These are phyloP conservation scores for Halictus quadricinctus DNA, from an alignment of 2,888 invertebrate genomes.

Conservation along the genomic window DNA sequence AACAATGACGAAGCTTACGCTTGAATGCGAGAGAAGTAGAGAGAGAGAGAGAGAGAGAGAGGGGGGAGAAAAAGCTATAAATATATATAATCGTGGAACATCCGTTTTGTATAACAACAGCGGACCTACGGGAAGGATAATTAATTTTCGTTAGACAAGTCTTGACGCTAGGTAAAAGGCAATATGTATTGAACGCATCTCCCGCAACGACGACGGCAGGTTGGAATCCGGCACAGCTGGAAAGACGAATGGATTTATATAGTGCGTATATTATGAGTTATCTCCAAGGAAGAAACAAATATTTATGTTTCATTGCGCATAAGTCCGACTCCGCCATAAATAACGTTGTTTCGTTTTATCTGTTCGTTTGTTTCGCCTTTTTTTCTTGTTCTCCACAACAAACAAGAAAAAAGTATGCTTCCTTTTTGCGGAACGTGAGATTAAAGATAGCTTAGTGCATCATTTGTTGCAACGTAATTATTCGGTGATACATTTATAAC, in stretches of 20 bases:
- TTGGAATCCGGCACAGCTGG: constrained; percentile 55
- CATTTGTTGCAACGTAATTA: not conserved
- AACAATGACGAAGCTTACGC: constrained; percentile 5
- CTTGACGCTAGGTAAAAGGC: constrained; percentile 57
- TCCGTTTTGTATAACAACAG: constrained; percentile 44
- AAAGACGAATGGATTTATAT: constrained; percentile 61
- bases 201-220: constrained; percentile 57
- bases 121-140: constrained; percentile 62
- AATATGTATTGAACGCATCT: constrained; percentile 66
- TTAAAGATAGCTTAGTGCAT: not conserved
- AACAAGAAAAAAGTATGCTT: not conserved
- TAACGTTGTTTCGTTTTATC: constrained; percentile 73
- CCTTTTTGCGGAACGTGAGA: not conserved
- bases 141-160: constrained; percentile 69
- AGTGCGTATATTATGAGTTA: constrained; percentile 38
- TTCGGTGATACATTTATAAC: not conserved
- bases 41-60: not conserved
- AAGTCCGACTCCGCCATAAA: constrained; percentile 57
- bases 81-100: constrained; percentile 19
- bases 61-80: constrained; percentile 25
- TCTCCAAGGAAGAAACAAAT: constrained; percentile 40
- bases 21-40: not conserved
- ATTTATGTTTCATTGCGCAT: constrained; percentile 42
- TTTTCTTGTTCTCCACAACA: not conserved
- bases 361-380: constrained; percentile 23